A percentile compares a stretch with the other conserved stretches of the same genome.
Evolutionary conservation across 2,888 invertebrate species (phyloP).

Genomic region (Lepidonotus clava): DNA sequence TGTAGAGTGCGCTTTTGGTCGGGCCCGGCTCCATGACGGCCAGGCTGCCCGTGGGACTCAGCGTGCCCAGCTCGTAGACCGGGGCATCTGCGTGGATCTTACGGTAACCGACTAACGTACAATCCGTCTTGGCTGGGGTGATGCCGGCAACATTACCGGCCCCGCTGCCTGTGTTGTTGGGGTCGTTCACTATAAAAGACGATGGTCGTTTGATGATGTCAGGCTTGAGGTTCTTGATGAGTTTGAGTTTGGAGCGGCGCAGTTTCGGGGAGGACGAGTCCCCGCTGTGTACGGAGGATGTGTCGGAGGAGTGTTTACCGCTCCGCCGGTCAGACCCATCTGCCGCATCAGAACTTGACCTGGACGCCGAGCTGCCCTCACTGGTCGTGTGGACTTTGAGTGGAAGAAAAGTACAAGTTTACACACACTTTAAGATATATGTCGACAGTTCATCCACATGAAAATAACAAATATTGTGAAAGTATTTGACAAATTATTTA

Average conservation of each 20-base stretch:
- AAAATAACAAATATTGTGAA: no score
- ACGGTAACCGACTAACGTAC: constrained; percentile 76
- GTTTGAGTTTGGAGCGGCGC: constrained; percentile 54
- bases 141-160: constrained; percentile 57
- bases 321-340: neutral
- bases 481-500: no score
- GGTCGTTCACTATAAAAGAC: constrained; percentile 61
- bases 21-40: neutral
- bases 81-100: constrained; percentile 66
- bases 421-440: no score
- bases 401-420: no score
- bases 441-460: no score
- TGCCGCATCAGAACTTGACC: neutral
- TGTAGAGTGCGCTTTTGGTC: constrained; percentile 52
- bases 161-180: neutral
- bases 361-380: neutral
- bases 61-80: constrained; percentile 74
- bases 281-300: constrained; percentile 52
- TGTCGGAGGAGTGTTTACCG: constrained; percentile 21
- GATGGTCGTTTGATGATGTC: constrained; percentile 77
- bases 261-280: constrained; percentile 57
- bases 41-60: constrained; percentile 68
- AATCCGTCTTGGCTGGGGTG: constrained; percentile 65
- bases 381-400: neutral
- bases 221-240: constrained; percentile 75